phyloP scores from a whole-genome alignment of 2,888 invertebrate species.

The Pteria penguin region DNA sequence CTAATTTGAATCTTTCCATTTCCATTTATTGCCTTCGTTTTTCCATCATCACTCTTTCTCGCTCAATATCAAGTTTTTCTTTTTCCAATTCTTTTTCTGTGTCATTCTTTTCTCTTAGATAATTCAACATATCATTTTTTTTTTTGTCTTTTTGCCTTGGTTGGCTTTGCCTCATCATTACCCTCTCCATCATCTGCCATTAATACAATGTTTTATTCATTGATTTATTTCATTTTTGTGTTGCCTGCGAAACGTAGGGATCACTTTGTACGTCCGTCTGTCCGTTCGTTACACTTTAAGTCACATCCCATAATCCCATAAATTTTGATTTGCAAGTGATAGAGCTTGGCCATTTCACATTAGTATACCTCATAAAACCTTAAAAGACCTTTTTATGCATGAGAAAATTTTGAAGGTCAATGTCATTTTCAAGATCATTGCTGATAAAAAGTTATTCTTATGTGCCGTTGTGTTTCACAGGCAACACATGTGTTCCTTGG shows the following conservation, averaged over 20 bases:
- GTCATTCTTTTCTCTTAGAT: background rate
- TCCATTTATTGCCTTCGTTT: background rate
- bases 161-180: background rate
- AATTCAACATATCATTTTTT: background rate
- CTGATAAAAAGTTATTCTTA: too few species aligned
- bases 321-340: background rate
- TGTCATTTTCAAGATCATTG: background rate
- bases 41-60: background rate
- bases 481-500: too few species aligned
- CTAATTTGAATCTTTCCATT: slow-evolving; percentile 2
- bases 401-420: background rate
- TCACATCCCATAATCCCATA: background rate
- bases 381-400: background rate
- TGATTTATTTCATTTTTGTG: too few species aligned
- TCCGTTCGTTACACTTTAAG: background rate
- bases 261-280: too few species aligned
- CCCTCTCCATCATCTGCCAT: background rate
- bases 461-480: too few species aligned
- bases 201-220: too few species aligned
- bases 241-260: too few species aligned
- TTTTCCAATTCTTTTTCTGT: background rate
- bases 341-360: too few species aligned
- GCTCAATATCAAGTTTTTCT: background rate
- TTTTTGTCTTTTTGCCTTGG: background rate
- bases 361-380: too few species aligned